Base-by-base conservation (phyloP, 1,140 invertebrate genomes). In the Thaumetopoea pityocampa region DNA sequence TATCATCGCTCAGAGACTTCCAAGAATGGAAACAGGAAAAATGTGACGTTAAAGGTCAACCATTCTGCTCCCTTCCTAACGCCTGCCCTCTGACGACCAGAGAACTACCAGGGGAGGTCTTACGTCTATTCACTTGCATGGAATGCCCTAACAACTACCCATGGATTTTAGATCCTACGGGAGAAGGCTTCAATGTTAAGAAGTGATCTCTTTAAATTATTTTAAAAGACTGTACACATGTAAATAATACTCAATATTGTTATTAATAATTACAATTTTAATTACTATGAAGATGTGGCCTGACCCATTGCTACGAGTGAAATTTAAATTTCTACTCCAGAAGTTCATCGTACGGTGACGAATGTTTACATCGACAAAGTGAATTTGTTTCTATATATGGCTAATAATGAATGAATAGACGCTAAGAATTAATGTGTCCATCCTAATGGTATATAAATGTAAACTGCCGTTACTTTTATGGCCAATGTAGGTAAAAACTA, bases 111-210 rank as follows among this genome's bases (percentile, higher is more conserved):
- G 96, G 95, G 43, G 95, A 98, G 84, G 97, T 94, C 15, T 88
- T 97, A 10, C 91, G 95, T 68, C 88, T 98, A 19, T 96, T 97
- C 86, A 97, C 96, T 26, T 98, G 96, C 80, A 95, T 96, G 92
- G 95, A 97, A 78, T 98, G 96, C 78, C 96, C 96, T 24, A 95
- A 96, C 61, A 96, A 97, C 79, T 98, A 98, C 74, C 96, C 96
- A 14, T 98, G 96, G 96, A 91, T 98, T 60, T 88, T 96, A 52
- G 95, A 98, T 85, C 96, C 96, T 36, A 97, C 95, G 54, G 96
- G 96, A 56, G 95, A 98, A 86, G 96, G 95, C 61, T 95, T 96
- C 87, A 93, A 92, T 55, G 91, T 90, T 59, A 93, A 89, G 66
- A 92, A 92, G 83, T 91, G 87, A 87, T 85, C 78, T 81, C 74